Evolutionary conservation across 2,888 invertebrate genomes (phyloP).

Genomic region (Ditylenchus weischeri): DNA sequence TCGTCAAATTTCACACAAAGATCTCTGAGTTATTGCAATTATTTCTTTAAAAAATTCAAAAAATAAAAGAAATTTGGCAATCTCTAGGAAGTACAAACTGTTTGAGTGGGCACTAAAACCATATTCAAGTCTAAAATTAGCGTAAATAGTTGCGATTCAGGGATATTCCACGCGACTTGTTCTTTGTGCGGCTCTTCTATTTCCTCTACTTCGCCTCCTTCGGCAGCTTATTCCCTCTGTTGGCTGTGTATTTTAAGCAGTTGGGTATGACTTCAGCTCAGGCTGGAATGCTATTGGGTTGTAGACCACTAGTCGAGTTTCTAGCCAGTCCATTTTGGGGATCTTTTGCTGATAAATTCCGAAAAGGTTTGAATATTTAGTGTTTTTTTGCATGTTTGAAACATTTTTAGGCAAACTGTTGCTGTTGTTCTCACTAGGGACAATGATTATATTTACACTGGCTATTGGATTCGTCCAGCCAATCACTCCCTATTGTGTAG

Average conservation of each 20-base stretch:
- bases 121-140: no score
- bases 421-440: constrained; percentile 81
- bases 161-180: constrained; percentile 76
- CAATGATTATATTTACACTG: constrained; percentile 94
- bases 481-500: constrained; percentile 68
- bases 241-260: constrained; percentile 99
- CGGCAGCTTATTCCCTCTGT: constrained; percentile 91
- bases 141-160: no score
- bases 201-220: constrained; percentile 99
- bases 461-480: constrained; percentile 93
- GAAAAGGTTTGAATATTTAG: constrained; percentile 38
- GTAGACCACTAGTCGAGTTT: constrained; percentile 93
- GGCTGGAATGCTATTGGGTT: constrained; percentile 71
- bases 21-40: no score
- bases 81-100: no score
- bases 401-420: constrained; percentile 66
- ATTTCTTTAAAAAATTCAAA: no score
- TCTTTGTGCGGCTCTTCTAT: constrained; percentile 94
- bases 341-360: constrained; percentile 79
- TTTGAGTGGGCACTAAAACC: no score
- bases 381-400: background rate
- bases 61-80: no score
- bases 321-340: constrained; percentile 97
- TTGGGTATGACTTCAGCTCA: constrained; percentile 92
- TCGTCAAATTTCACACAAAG: no score